Percentiles rank a stretch among this genome's conserved stretches.
phyloP scores from a whole-genome alignment of 2,797 vertebrate genomes.

The Catostomus latipinnis region DNA sequence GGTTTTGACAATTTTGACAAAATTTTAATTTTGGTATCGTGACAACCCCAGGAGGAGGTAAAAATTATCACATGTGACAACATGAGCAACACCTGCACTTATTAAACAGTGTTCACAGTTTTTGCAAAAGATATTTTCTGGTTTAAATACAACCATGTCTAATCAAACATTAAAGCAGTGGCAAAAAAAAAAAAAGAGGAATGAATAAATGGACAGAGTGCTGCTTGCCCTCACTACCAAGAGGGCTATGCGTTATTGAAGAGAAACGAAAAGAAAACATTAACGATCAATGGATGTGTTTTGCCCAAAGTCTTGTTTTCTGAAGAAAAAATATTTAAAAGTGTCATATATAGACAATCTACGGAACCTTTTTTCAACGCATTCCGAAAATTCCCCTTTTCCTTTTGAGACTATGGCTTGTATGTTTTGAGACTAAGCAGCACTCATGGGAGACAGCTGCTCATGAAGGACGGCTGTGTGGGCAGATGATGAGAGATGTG shows the following conservation, averaged over 20 bases:
- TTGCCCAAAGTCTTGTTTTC: too few relatives aligned
- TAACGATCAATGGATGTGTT: too few relatives aligned
- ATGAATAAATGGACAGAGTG: too few relatives aligned
- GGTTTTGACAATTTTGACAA: too few relatives aligned
- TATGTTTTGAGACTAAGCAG: not conserved
- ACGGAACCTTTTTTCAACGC: not conserved
- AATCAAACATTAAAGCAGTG: too few relatives aligned
- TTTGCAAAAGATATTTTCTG: not conserved
- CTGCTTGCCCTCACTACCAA: too few relatives aligned
- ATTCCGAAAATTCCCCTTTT: slow-evolving; percentile 17
- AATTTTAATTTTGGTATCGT: too few relatives aligned
- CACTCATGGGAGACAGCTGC: slow-evolving; percentile 41
- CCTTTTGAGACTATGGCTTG: not conserved
- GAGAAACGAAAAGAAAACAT: too few relatives aligned
- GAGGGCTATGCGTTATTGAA: too few relatives aligned
- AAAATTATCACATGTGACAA: not conserved
- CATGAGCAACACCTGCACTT: not conserved
- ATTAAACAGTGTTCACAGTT: not conserved
- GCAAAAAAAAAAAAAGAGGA: too few relatives aligned
- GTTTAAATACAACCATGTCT: not conserved
- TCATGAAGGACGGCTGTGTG: slow-evolving; percentile 18
- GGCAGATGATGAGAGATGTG: slow-evolving; percentile 48
- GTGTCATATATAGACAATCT: too few relatives aligned
- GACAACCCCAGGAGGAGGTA: not conserved
- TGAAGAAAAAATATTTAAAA: too few relatives aligned